Evolutionary conservation across 2,113 vertebrate species (phyloP).

Genomic region (Alaudala cheleensis): DNA sequence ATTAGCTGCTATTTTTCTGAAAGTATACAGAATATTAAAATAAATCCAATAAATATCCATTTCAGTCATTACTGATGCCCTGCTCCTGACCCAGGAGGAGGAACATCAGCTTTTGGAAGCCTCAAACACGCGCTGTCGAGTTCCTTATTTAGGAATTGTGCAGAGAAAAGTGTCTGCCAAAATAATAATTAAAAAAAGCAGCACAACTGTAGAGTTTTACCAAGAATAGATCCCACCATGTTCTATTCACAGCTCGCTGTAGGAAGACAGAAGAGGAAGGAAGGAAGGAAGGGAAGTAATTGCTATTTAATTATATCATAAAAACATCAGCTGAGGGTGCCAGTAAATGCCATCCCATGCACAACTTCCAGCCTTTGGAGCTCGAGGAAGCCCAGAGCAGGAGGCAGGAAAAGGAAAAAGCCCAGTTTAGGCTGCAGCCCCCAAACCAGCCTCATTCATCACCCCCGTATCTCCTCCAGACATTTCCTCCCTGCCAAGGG

Average conservation of each 20-base stretch:
- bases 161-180: background rate
- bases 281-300: background rate
- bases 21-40: background rate
- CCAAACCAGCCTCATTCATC: background rate
- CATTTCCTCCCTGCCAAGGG: accelerated
- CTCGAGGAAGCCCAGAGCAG: background rate
- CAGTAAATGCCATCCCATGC: background rate
- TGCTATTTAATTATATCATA: constrained; percentile 24
- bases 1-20: background rate
- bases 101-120: background rate
- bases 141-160: background rate
- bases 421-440: background rate
- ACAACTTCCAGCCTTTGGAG: background rate
- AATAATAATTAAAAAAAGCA: constrained; percentile 7
- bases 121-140: background rate
- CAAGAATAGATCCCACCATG: constrained; percentile 28
- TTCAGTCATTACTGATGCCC: background rate
- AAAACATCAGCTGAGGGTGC: background rate
- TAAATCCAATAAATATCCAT: background rate
- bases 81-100: background rate
- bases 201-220: background rate
- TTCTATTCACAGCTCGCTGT: background rate
- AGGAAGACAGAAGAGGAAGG: background rate
- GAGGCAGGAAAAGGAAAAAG: background rate
- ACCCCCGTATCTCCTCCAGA: accelerated